Conservation (phyloP, 2,113 vertebrate genomes). For the Alexandromys fortis region DNA sequence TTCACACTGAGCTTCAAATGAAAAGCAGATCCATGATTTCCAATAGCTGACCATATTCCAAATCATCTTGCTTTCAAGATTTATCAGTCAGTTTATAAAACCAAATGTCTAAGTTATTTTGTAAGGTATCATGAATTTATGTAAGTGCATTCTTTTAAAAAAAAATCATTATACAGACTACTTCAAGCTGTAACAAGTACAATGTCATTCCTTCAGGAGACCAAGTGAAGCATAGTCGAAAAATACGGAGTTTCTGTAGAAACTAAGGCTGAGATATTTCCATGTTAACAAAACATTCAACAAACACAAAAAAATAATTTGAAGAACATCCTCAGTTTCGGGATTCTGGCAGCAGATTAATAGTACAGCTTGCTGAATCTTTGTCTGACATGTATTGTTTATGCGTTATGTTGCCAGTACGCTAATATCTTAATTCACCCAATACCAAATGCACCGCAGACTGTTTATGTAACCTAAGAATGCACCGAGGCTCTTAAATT, state of each 20-base stretch:
- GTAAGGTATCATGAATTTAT: neutral
- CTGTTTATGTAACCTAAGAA: constrained; percentile 54
- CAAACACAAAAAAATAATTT: constrained; percentile 50
- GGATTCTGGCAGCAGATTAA: constrained; percentile 58
- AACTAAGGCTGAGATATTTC: constrained; percentile 60
- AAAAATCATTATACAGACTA: neutral
- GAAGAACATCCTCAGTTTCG: constrained; percentile 50
- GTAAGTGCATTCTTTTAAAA: neutral
- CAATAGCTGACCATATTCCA: neutral
- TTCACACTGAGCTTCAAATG: neutral
- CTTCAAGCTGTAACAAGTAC: constrained; percentile 20
- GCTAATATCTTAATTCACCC: constrained; percentile 51
- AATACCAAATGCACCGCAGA: constrained; percentile 45
- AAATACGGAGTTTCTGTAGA: neutral
- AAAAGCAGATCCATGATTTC: constrained; percentile 7
- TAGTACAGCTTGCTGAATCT: constrained; percentile 51
- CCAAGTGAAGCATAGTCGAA: neutral
- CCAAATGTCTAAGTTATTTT: neutral
- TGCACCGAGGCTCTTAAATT: neutral
- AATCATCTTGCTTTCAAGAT: neutral
- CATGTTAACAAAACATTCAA: constrained; percentile 51
- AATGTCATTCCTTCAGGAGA: constrained; percentile 4
- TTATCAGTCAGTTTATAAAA: neutral
- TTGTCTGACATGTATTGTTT: constrained; percentile 50
- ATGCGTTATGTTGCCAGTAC: constrained; percentile 57